A percentile compares a stretch with the other conserved stretches of the same genome.
Evolutionary conservation across 2,888 invertebrate species (phyloP).

Genomic region (Meghimatium bilineatum): DNA sequence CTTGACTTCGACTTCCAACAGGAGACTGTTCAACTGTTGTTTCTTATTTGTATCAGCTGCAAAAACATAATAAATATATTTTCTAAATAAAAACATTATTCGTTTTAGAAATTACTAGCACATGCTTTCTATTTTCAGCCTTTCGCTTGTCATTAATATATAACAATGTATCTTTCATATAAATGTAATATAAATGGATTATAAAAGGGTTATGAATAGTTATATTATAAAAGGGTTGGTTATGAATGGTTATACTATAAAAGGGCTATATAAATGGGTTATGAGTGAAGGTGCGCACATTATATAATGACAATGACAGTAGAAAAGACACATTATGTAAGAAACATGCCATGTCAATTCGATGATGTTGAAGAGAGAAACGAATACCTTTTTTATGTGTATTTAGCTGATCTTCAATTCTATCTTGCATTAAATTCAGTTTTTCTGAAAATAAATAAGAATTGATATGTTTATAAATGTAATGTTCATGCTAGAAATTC

Average conservation of each 20-base stretch:
- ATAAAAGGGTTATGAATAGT: neutral
- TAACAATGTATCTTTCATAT: too few species aligned
- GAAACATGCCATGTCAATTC: too few species aligned
- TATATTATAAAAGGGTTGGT: neutral
- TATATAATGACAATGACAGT: neutral
- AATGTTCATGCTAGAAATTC: neutral
- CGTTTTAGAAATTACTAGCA: neutral
- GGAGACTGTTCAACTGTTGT: constrained; percentile 6
- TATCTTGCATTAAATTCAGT: neutral
- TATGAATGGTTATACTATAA: too few species aligned
- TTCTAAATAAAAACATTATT: neutral
- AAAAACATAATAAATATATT: neutral
- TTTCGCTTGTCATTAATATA: too few species aligned
- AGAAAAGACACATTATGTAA: neutral
- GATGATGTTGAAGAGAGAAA: too few species aligned
- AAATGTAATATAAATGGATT: too few species aligned
- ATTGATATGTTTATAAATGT: neutral
- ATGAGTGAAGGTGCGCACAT: neutral
- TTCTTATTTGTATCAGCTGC: constrained; percentile 14
- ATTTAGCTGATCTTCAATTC: constrained; percentile 6
- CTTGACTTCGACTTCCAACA: constrained; percentile 21
- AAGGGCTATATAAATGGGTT: too few species aligned
- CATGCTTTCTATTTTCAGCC: too few species aligned
- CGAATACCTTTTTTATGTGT: constrained; percentile 13
- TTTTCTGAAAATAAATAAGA: constrained; percentile 7